These are phyloP conservation scores for Aspidoscelis tigris DNA, from an alignment of 2,113 vertebrate genomes.

Conservation along the genomic window DNA sequence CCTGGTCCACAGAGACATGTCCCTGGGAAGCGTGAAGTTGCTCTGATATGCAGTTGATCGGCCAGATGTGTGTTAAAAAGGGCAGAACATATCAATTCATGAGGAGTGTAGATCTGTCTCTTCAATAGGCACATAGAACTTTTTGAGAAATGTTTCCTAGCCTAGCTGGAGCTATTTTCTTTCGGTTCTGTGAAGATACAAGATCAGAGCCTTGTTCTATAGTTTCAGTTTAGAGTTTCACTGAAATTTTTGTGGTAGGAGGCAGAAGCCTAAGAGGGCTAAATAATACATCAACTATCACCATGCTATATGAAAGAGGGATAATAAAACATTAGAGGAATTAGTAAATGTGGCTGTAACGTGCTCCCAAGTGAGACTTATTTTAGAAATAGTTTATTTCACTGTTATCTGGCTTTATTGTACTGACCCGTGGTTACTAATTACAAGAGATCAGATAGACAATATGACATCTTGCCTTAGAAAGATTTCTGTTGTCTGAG, in stretches of 20 bases:
- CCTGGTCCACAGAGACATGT: conserved; percentile 33
- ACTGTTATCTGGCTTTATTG: not conserved
- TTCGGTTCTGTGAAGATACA: conserved; percentile 73
- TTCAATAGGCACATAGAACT: conserved; percentile 61
- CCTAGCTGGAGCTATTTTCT: conserved; percentile 62
- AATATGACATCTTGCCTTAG: not conserved
- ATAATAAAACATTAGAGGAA: conserved; percentile 41
- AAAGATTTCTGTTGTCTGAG: not conserved
- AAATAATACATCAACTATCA: conserved; percentile 40
- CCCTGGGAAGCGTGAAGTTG: not conserved
- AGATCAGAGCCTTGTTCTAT: conserved; percentile 72
- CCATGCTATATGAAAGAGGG: conserved; percentile 37
- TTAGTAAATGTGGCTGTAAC: conserved; percentile 33
- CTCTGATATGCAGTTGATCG: conserved; percentile 54
- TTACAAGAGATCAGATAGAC: not conserved
- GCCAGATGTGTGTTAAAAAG: conserved; percentile 46
- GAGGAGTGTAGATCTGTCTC: conserved; percentile 54
- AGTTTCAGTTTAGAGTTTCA: conserved; percentile 53
- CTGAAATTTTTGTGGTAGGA: conserved; percentile 53
- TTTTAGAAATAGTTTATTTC: conserved; percentile 27
- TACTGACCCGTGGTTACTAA: conserved; percentile 4
- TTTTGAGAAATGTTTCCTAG: conserved; percentile 68
- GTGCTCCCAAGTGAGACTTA: conserved; percentile 25
- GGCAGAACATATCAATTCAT: conserved; percentile 42
- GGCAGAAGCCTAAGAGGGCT: conserved; percentile 15